Evolutionary conservation across 2,888 invertebrate species (phyloP), one percentile per base, ranked within the genome.

Genomic region (Zaprionus lineosus): DNA sequence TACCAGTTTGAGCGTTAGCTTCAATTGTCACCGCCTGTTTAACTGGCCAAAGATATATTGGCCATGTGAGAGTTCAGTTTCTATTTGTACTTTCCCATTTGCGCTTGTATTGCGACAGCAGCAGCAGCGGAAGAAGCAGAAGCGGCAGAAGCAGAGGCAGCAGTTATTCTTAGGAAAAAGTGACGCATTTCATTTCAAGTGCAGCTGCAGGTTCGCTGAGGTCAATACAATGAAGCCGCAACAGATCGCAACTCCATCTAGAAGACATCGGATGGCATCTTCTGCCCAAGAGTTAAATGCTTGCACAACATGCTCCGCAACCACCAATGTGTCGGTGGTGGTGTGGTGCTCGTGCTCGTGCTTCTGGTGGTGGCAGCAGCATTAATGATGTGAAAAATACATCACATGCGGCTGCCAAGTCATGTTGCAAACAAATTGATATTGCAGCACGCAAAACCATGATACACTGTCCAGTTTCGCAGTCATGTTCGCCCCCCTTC

Each of bases 21-120:
- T n/a, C 14, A 60, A 46, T 37, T 16, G 12, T 39, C 39, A 41
- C 50, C 57, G 48, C 44, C 64, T 48, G 58, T 51, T 47, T 46
- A 57, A 48, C 58, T 55, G 40, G 15, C 29, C 57, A 26, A 34
- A 52, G 28, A 40, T 11, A 26, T 21, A 39, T 44, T 12, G 26
- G 55, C 18, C n/a, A 26, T 40, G 15, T n/a, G n/a, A 46, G 52
- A 73, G 60, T 71, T 55, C 58, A 70, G 79, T 81, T 81, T 81
- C 86, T 81, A 86, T 81, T 81, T 81, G 81, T 77, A 81, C 81
- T 81, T 81, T 81, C 81, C 77, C 86, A 86, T 84, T 85, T 81
- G 51, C 62, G n/a, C n/a, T n/a, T n/a, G n/a, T n/a, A n/a, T n/a
- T n/a, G n/a, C n/a, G n/a, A n/a, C n/a, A n/a, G n/a, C n/a, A n/a